Base-by-base conservation (phyloP, 2,888 invertebrate species). In the Leptopterna dolabrata region DNA sequence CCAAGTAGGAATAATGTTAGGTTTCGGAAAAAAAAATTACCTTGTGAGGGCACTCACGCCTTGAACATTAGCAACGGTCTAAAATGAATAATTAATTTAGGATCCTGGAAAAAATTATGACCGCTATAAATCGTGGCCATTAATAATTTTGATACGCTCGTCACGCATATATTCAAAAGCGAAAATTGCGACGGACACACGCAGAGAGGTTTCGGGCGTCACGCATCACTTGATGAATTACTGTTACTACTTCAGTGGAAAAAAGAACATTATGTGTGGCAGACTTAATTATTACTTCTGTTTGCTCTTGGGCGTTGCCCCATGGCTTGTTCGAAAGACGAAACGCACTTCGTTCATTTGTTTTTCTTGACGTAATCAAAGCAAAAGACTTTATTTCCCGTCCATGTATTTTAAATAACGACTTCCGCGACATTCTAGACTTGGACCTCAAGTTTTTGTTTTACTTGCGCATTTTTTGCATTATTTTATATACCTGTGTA, bases 121-220 rank as follows among this genome's bases (percentile, higher is more conserved):
- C 41, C 43, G 24, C 45, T 24, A 78, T 78, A 45, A 78, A 78
- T 78, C 41, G 9, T 51, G 14, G 55, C n/a, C 43, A 70, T 70
- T 83, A 83, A 83, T 83, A 81, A 51, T 81, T 70, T 83, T 41
- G 83, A 43, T 41, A 70, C 36, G 19, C 70, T 70, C 83, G 83
- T 83, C 83, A 83, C 83, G 83, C 83, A 83, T 83, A 81, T 47
- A 45, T 47, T 36, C 78, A 78, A 78, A 45, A 45, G 45, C 19
- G 45, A 78, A 78, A 78, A 78, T 45, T 24, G 78, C 45, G 78
- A 45, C 24, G 78, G 78, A 27, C 47, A 78, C 78, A 78, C 78
- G 78, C 78, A 78, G 78, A 45, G 45, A 78, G 78, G 78, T 73
- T 73, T 73, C 19, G n/a, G 19, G 45, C 78, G 78, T 43, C 78